Conservation (phyloP, 2,888 invertebrate species). For the Habrosyne pyritoides region DNA sequence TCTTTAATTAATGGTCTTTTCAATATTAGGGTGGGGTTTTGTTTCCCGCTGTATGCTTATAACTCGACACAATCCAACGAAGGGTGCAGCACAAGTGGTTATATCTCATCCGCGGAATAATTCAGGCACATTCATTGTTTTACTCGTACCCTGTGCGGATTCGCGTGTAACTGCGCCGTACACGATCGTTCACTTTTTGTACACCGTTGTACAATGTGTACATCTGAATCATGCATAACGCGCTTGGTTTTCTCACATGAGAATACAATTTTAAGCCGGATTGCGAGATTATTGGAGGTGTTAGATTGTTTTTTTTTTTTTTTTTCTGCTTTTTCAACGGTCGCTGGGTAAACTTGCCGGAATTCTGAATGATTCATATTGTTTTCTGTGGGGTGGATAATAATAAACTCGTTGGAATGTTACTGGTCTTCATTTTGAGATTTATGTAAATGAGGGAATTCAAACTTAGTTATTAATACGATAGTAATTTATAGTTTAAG, state of each 20-base stretch:
- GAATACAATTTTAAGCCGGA: not conserved
- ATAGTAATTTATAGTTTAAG: too few relatives aligned
- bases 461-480: too few relatives aligned
- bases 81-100: conserved; percentile 16
- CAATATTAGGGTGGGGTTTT: not conserved
- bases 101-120: conserved; percentile 25
- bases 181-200: conserved; percentile 8
- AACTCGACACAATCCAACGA: not conserved
- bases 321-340: not conserved
- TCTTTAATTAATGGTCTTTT: too few relatives aligned
- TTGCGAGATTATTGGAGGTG: not conserved
- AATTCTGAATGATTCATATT: not conserved
- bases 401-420: not conserved
- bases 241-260: not conserved
- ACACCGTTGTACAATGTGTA: not conserved
- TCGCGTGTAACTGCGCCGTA: conserved; percentile 12
- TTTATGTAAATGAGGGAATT: too few relatives aligned
- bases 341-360: not conserved
- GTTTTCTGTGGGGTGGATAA: not conserved
- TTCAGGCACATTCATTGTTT: conserved; percentile 34
- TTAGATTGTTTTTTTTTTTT: not conserved
- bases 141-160: conserved; percentile 25
- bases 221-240: conserved; percentile 3
- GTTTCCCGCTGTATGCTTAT: not conserved
- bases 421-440: not conserved